Base-by-base conservation (phyloP, 35 echinoderm and acorn worm species). In the Amphiura filiformis region DNA sequence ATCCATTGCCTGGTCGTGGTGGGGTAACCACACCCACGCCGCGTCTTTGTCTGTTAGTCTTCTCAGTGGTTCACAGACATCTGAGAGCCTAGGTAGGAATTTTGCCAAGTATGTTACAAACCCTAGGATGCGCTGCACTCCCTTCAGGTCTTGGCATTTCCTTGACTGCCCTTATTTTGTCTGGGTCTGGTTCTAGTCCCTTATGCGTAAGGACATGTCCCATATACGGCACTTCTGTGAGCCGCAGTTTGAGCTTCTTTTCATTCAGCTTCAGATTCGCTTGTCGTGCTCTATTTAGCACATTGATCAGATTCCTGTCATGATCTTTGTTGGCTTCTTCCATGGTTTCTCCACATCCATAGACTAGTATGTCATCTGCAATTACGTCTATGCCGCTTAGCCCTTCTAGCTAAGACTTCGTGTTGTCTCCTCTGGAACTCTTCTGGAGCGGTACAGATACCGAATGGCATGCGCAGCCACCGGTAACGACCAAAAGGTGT, bases 251-350 rank as follows among this genome's bases (percentile, higher is more conserved):
- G 33, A 89, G 37, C 64, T 96, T 96, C 0, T 56, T 49, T 36
- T 37, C 81, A 78, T 92, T 92, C 7, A 97, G 41, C 35, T 97
- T 93, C 37, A 93, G 37, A 77, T 92, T 92, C 0, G 78, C 79
- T 37, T 96, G 18, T n/a, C 81, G 57, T 26, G 86, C 86, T 39
- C 87, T 85, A 0, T 90, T 41, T 31, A 90, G 39, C 12, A 94
- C 36, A 28, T 57, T 39, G 31, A 39, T 79, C 35, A 83, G 82
- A 7, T 90, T 94, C 18, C 35, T 57, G 39, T 94, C 83, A 57
- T 94, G 78, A 39, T 87, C 82, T 30, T n/a, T 35, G 26, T 86
- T 75, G 15, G 65, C 82, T 77, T 52, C 37, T 23, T 89, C 57
- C 37, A 36, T 65, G 1, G 57, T 52, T 52, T 82, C 86, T 20